Evolutionary conservation across 2,888 invertebrate species (phyloP).

Genomic region (Agrochola macilenta): DNA sequence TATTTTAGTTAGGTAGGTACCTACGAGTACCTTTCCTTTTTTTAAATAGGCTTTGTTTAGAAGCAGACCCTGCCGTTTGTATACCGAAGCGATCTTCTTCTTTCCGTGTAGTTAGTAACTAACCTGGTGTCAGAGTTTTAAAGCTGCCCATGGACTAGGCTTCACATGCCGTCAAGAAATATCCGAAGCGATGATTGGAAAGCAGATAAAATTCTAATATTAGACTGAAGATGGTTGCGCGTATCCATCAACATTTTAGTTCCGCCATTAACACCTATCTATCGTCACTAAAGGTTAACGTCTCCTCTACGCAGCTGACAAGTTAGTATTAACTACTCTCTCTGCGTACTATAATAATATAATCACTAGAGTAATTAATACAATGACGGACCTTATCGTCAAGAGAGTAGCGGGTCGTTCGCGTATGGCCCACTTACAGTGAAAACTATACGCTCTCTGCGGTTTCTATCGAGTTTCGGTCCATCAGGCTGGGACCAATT

Average conservation of each 20-base stretch:
- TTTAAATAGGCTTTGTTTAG: conserved; percentile 5
- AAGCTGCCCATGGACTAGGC: too few species aligned
- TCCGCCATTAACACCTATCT: conserved; percentile 15
- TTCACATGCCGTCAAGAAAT: too few species aligned
- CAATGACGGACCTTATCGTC: conserved; percentile 76
- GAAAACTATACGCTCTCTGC: conserved; percentile 84
- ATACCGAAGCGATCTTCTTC: background rate
- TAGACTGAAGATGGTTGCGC: background rate
- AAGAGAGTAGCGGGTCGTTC: conserved; percentile 81
- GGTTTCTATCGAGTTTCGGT: conserved; percentile 87
- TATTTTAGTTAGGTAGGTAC: background rate
- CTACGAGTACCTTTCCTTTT: conserved; percentile 18
- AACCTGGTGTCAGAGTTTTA: too few species aligned
- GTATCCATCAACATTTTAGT: conserved; percentile 17
- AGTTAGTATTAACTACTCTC: conserved; percentile 45
- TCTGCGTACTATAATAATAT: conserved; percentile 34
- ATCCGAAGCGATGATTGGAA: background rate
- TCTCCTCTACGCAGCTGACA: conserved; percentile 32
- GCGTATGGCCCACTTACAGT: conserved; percentile 85
- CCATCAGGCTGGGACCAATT: conserved; percentile 79
- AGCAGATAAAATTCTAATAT: conserved; percentile 26
- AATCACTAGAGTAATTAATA: conserved; percentile 67
- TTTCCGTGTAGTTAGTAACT: too few species aligned
- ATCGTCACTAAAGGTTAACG: conserved; percentile 42
- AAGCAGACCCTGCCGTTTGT: conserved; percentile 1